A percentile compares a stretch with the other conserved stretches of the same genome.
Evolutionary conservation across 53 echinoderm and acorn worm species (phyloP).

Genomic region (Apostichopus leukothele): DNA sequence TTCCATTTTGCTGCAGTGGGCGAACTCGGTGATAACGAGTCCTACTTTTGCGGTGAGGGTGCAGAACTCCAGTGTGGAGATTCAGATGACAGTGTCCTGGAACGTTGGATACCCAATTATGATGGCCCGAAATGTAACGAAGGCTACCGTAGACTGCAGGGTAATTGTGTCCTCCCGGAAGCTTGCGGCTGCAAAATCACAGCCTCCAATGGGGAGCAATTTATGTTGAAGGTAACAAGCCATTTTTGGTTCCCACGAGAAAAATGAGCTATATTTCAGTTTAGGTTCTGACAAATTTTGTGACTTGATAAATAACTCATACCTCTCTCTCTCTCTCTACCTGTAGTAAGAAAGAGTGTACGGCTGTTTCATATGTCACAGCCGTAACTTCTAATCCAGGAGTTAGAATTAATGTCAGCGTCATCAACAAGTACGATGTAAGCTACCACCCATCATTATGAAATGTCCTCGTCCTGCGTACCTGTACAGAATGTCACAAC

Average conservation of each 20-base stretch:
- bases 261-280: no score
- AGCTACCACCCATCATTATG: no score
- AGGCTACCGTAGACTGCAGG: neutral
- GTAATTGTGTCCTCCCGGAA: neutral
- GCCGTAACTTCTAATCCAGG: no score
- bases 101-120: neutral
- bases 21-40: neutral
- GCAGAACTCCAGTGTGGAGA: neutral
- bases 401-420: no score
- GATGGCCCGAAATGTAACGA: neutral
- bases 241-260: neutral
- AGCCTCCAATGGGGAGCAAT: neutral
- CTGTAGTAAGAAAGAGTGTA: no score
- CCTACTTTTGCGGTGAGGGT: neutral
- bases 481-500: no score
- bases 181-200: neutral
- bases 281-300: no score
- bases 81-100: neutral
- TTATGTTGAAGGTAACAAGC: neutral
- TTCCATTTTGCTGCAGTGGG: neutral
- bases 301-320: no score
- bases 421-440: no score
- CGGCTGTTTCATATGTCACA: no score
- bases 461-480: no score
- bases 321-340: no score